These are phyloP conservation scores for Hapalemur alaotrensis DNA, from an alignment of 2,797 vertebrate genomes.

Conservation along the genomic window DNA sequence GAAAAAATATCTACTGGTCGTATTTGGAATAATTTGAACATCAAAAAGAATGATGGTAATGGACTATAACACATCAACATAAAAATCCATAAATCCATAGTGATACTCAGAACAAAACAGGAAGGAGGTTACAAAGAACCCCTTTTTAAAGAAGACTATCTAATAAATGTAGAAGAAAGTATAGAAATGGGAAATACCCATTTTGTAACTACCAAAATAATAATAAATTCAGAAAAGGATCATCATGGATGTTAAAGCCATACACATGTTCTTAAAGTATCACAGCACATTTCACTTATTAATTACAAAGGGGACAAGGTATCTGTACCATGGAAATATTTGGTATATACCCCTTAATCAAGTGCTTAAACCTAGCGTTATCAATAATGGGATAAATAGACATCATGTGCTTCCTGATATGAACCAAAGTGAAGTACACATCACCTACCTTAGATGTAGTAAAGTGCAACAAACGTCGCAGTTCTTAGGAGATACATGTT, in stretches of 20 bases:
- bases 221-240: background rate
- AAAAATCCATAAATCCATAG: background rate
- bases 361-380: background rate
- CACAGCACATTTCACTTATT: background rate
- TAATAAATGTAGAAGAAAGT: too few species aligned
- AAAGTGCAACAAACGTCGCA: background rate
- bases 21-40: background rate
- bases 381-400: background rate
- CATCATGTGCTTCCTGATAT: background rate
- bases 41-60: background rate
- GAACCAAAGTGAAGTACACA: background rate
- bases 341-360: background rate
- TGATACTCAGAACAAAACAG: background rate
- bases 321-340: background rate
- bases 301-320: background rate
- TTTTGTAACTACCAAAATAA: background rate
- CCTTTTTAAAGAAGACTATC: too few species aligned
- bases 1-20: background rate
- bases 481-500: background rate
- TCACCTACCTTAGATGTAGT: background rate
- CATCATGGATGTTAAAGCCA: background rate
- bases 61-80: background rate
- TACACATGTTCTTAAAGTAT: background rate
- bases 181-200: background rate
- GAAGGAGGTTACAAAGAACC: background rate